phyloP scores from a whole-genome alignment of 2,113 vertebrate genomes.

The Odontesthes bonariensis region DNA sequence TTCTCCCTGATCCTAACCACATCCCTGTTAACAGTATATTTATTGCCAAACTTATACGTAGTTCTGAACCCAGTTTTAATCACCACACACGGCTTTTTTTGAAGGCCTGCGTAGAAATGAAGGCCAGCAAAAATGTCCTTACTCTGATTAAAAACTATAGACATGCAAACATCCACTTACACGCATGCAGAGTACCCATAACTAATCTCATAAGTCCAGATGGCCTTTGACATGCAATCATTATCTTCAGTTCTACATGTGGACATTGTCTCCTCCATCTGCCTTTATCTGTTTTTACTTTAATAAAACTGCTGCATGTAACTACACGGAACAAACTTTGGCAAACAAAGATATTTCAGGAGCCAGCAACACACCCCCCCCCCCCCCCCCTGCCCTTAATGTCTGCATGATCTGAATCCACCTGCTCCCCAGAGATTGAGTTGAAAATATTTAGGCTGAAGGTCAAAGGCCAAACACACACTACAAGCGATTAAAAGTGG shows the following conservation, averaged over 20 bases:
- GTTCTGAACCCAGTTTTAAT: too few relatives aligned
- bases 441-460: too few relatives aligned
- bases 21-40: neutral
- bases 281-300: neutral
- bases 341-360: too few relatives aligned
- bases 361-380: too few relatives aligned
- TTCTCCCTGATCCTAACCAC: too few relatives aligned
- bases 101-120: too few relatives aligned
- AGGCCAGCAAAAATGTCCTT: neutral
- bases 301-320: neutral
- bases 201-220: slow-evolving; percentile 34
- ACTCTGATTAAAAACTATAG: neutral
- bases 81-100: neutral
- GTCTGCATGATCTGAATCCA: too few relatives aligned
- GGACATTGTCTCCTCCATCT: neutral
- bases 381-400: too few relatives aligned
- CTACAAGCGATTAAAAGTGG: too few relatives aligned
- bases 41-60: neutral
- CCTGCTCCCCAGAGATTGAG: too few relatives aligned
- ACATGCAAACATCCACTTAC: neutral
- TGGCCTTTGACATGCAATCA: slow-evolving; percentile 32
- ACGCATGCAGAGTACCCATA: neutral
- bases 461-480: too few relatives aligned
- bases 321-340: neutral
- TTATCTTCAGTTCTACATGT: slow-evolving; percentile 5